Evolutionary conservation across 2,888 invertebrate genomes (phyloP).

Genomic region (Drosophila parthenogenetica): DNA sequence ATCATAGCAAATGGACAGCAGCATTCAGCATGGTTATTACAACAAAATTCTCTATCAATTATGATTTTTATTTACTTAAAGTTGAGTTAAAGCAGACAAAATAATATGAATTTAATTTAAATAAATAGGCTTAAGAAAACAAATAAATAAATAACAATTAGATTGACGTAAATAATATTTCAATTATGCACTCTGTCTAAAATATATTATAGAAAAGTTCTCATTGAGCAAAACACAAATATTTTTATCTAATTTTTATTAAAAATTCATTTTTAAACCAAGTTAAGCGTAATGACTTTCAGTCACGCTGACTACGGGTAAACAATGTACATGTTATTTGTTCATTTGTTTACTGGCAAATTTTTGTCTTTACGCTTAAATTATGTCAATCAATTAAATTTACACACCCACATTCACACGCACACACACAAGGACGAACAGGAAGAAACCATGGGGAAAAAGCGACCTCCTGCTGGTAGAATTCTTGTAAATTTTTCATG

Average conservation of each 20-base stretch:
- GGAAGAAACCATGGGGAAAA: slow-evolving; percentile 20
- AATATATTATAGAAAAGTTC: too few species aligned
- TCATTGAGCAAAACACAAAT: background rate
- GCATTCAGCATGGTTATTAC: too few species aligned
- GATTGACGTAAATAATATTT: too few species aligned
- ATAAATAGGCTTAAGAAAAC: too few species aligned
- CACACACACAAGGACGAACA: slow-evolving; percentile 8
- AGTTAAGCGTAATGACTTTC: slow-evolving; percentile 14
- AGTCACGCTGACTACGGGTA: slow-evolving; percentile 16
- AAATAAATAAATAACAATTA: too few species aligned
- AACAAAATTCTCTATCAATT: too few species aligned
- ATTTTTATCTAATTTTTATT: background rate
- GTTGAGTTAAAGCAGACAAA: background rate
- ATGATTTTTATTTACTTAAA: too few species aligned
- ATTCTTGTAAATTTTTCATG: slow-evolving; percentile 49
- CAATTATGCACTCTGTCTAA: too few species aligned
- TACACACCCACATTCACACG: slow-evolving; percentile 21
- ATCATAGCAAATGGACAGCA: slow-evolving; percentile 1
- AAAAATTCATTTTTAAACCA: background rate
- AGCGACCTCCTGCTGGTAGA: slow-evolving; percentile 42
- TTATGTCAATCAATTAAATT: slow-evolving; percentile 62
- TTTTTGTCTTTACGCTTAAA: slow-evolving; percentile 52
- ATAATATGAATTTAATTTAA: too few species aligned
- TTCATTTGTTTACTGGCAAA: slow-evolving; percentile 51
- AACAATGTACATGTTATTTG: slow-evolving; percentile 52